Evolutionary conservation across 2,113 vertebrate species (phyloP).

Genomic region (Fregata magnificens): DNA sequence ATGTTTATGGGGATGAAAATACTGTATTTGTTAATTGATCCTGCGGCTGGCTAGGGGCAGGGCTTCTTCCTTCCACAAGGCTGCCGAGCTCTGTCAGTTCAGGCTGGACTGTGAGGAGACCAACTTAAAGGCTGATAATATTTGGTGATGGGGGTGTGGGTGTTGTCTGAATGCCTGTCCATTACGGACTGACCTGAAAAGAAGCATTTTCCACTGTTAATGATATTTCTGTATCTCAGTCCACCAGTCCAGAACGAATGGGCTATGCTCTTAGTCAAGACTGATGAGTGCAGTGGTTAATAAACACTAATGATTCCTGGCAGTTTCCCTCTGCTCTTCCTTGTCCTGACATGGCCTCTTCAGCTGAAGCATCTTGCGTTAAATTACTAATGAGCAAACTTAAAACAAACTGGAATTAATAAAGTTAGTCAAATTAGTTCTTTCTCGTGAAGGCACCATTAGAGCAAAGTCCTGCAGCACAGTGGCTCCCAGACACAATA

Average conservation of each 20-base stretch:
- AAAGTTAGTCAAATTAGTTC: slow-evolving; percentile 56
- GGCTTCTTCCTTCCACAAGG: not conserved
- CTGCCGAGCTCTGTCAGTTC: not conserved
- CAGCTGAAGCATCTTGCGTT: slow-evolving; percentile 58
- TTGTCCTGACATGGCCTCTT: slow-evolving; percentile 51
- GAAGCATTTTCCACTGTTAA: slow-evolving; percentile 52
- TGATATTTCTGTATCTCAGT: slow-evolving; percentile 61
- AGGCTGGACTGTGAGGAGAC: not conserved
- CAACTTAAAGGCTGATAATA: not conserved
- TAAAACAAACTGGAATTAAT: slow-evolving; percentile 69
- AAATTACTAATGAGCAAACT: slow-evolving; percentile 70
- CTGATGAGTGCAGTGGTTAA: slow-evolving; percentile 42
- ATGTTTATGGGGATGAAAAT: slow-evolving; percentile 6
- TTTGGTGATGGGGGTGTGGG: not conserved
- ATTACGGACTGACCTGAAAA: slow-evolving; percentile 38
- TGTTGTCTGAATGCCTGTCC: not conserved
- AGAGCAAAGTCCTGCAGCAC: slow-evolving; percentile 42
- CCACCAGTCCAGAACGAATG: slow-evolving; percentile 68
- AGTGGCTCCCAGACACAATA: slow-evolving; percentile 36
- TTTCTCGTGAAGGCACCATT: slow-evolving; percentile 33
- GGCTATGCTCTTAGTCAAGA: slow-evolving; percentile 52
- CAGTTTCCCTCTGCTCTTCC: slow-evolving; percentile 50
- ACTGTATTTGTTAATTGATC: slow-evolving; percentile 22
- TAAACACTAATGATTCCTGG: slow-evolving; percentile 64
- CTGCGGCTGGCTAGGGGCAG: not conserved